Conservation (phyloP, 2,113 vertebrate genomes). For the Malurus melanocephalus region DNA sequence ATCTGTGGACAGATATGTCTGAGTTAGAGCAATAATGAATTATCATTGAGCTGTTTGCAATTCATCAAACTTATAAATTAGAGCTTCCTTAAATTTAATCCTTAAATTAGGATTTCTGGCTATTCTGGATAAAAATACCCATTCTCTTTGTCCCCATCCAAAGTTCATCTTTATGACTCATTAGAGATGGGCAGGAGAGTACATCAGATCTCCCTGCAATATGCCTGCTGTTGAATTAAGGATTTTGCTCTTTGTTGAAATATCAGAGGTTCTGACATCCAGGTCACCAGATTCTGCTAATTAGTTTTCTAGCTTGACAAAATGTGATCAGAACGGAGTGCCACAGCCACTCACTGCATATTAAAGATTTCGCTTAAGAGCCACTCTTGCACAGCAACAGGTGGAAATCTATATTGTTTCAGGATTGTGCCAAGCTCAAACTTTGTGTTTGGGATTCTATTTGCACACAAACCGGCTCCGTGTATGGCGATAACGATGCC, state of each 20-base stretch:
- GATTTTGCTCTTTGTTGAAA: slow-evolving; percentile 20
- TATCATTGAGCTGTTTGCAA: neutral
- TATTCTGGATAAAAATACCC: neutral
- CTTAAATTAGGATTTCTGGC: neutral
- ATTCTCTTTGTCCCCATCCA: neutral
- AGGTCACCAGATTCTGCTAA: slow-evolving; percentile 29
- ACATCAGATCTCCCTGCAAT: neutral
- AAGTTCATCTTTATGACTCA: neutral
- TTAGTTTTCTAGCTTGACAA: slow-evolving; percentile 9
- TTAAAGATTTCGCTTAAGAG: neutral
- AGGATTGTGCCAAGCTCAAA: slow-evolving; percentile 19
- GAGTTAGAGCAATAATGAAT: neutral
- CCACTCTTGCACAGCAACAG: neutral
- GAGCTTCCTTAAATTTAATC: neutral
- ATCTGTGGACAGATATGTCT: neutral
- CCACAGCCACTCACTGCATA: neutral
- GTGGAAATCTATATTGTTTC: slow-evolving; percentile 29
- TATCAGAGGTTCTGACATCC: slow-evolving; percentile 46
- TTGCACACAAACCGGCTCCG: slow-evolving; percentile 44
- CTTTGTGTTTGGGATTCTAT: neutral
- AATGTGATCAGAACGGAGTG: neutral
- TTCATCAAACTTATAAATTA: neutral
- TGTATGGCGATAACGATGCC: neutral
- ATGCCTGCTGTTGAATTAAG: neutral
- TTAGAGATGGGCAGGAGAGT: neutral